Evolutionary conservation across 2,113 vertebrate species (phyloP), one percentile per base, ranked within the genome.

Genomic region (Rhipidura dahli): DNA sequence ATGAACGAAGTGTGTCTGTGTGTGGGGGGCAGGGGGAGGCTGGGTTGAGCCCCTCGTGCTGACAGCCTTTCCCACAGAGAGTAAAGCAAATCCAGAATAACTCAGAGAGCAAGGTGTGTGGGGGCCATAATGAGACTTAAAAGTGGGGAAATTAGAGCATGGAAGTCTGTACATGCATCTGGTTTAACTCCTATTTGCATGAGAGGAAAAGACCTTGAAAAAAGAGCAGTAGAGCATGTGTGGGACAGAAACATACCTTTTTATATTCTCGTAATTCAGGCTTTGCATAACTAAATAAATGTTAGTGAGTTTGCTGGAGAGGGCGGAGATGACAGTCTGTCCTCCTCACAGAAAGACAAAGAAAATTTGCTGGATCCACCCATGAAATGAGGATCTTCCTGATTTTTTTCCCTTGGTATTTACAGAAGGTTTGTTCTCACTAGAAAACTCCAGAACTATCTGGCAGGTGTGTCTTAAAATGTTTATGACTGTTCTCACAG

Each of bases 391-490:
- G 37, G 27, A 87, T 90, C 80, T 90, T 90, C 40, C 49, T 53
- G 60, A 47, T 16, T 39, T 49, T 83, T 59, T 8, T 31, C n/a
- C 15, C 59, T 81, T 89, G 76, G 63, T 37, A 86, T 82, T 93
- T 94, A 68, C 3, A 6, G 69, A 68, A 54, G 33, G n/a, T 71
- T 90, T 92, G 8, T 16, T 94, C 92, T 95, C 69, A 61, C 49
- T 82, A 68, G 92, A 93, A 82, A 69, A 83, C 69, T 94, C 64
- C 76, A 95, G 88, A 93, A 87, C 31, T 87, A 71, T 87, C 95
- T 95, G 88, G 83, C 88, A 96, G 92, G 80, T 96, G 76, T 53
- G 76, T 78, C 88, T 83, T 83, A 90, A 96, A 93, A 94, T 82
- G 83, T 92, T 95, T 96, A 93, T 89, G 69, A 56, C 61, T 0